Evolutionary conservation across 2,888 invertebrate species (phyloP), one percentile per base, ranked within the genome.

Genomic region (Andrena marginata): DNA sequence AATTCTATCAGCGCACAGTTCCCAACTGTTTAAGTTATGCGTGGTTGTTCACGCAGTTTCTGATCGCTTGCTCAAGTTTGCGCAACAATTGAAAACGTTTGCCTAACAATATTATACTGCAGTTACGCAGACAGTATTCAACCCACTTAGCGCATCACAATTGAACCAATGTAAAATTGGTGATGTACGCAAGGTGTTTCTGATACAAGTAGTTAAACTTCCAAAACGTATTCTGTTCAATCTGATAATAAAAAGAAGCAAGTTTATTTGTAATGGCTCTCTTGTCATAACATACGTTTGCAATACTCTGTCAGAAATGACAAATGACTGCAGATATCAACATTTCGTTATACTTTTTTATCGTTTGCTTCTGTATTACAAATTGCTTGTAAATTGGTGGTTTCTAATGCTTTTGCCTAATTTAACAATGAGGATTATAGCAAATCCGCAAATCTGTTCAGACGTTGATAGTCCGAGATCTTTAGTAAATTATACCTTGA

Each of bases 1-100:
- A 87, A 87, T 89, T 86, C 87, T 87, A 83, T 81, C 26, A 29
- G 83, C 85, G 84, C 81, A 85, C 85, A 84, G 89, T 89, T 89
- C 82, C 80, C 63, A 87, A 89, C 87, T 90, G 84, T 85, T 89
- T 89, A 89, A 91, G 90, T 90, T 90, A 90, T 90, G 89, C 86
- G 85, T 87, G 87, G 88, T 83, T 89, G 89, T 89, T 88, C 81
- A 82, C 86, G 89, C 85, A 87, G 88, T 87, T 88, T 86, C 84
- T 80, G 80, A 88, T 88, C 88, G 87, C 86, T 87, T 70, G 33
- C 80, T 56, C 73, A 82, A 89, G 89, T 90, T 90, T 89, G 85
- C 85, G 85, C 13, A 56, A 48, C 85, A 80, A 85, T 86, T 83
- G 72, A 82, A 84, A 87, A 85, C 83, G 86, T 87, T 88, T 85